A percentile compares a stretch with the other conserved stretches of the same genome.
Evolutionary conservation across 2,797 vertebrate species (phyloP).

Genomic region (Serranus cabrilla): DNA sequence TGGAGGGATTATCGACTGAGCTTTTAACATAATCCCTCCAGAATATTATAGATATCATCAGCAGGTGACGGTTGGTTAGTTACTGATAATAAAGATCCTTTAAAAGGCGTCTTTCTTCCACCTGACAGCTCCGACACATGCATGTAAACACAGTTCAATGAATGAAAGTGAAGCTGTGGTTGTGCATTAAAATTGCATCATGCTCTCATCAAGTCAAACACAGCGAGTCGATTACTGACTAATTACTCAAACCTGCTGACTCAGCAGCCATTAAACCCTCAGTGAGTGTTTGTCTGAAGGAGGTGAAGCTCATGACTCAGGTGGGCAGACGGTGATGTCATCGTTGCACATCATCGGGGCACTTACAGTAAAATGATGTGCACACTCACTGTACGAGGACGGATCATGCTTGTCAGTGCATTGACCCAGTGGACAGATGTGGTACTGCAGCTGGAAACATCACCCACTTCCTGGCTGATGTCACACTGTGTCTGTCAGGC

Average conservation of each 20-base stretch:
- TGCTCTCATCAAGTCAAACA: neutral
- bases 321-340: constrained; percentile 55
- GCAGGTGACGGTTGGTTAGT: no score
- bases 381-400: constrained; percentile 19
- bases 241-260: constrained; percentile 15
- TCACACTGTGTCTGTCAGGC: neutral
- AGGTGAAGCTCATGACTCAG: constrained; percentile 22
- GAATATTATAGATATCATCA: no score
- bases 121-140: no score
- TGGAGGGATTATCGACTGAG: no score
- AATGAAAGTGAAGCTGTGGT: constrained; percentile 16
- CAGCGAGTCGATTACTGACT: neutral
- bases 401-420: neutral
- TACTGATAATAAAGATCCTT: no score
- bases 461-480: neutral
- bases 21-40: no score
- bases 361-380: constrained; percentile 37
- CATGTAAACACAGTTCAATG: neutral
- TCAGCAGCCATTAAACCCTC: neutral
- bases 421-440: neutral
- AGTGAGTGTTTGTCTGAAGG: neutral
- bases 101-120: no score
- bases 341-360: constrained; percentile 22
- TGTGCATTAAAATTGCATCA: neutral
- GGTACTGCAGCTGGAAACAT: neutral